Percentiles rank a stretch among this genome's conserved stretches.
Evolutionary conservation across 2,113 vertebrate species (phyloP).

Genomic region (Uria aalge): DNA sequence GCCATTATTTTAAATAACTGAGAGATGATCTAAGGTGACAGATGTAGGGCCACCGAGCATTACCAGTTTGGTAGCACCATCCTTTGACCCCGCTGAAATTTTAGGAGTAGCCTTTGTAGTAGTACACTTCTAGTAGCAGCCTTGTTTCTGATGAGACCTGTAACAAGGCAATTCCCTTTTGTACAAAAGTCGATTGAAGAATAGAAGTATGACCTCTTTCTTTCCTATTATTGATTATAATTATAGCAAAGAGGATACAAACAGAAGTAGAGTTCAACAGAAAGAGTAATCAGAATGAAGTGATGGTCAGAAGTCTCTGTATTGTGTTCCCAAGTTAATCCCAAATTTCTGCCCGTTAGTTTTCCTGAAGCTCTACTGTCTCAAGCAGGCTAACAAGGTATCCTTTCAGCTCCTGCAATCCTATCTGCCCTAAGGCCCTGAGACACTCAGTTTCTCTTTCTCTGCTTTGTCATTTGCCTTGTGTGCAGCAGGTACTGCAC

Average conservation of each 20-base stretch:
- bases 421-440: background rate
- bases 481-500: background rate
- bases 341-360: background rate
- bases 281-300: background rate
- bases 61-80: background rate
- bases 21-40: background rate
- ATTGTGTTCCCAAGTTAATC: background rate
- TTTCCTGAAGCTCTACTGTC: background rate
- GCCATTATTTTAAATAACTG: background rate
- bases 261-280: background rate
- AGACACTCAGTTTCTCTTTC: background rate
- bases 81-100: background rate
- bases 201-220: background rate
- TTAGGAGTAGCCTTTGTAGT: background rate
- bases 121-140: background rate
- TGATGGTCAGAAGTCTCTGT: rapidly evolving
- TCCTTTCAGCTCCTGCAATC: background rate
- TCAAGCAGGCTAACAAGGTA: background rate
- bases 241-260: background rate
- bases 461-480: background rate
- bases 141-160: background rate
- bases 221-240: background rate
- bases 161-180: background rate
- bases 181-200: background rate
- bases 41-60: background rate